Conservation (phyloP, 1,140 invertebrate species). For the Ceratosolen fusciceps region DNA sequence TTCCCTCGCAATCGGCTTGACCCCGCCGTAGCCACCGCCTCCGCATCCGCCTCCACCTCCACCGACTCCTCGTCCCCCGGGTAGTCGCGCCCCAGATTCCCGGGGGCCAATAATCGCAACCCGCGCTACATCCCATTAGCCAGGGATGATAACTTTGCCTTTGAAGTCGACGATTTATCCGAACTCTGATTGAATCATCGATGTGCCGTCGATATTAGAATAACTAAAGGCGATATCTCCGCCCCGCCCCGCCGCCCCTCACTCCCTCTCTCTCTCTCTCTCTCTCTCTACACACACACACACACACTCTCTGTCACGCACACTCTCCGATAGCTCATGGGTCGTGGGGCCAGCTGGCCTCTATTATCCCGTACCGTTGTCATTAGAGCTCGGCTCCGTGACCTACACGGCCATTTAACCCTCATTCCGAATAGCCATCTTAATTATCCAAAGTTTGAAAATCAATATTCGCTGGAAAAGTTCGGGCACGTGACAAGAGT, state of each 20-base stretch:
- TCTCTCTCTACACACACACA: background rate
- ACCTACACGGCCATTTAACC: background rate
- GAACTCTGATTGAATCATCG: slow-evolving; percentile 23
- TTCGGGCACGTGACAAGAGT: slow-evolving; percentile 10
- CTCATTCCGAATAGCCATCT: slow-evolving; percentile 2
- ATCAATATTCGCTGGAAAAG: slow-evolving; percentile 5
- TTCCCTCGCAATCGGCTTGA: slow-evolving; percentile 35
- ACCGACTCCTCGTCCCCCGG: background rate
- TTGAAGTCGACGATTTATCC: slow-evolving; percentile 36
- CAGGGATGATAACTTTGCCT: slow-evolving; percentile 27
- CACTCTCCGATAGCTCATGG: too few species aligned
- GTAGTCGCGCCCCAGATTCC: background rate
- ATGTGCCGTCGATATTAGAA: slow-evolving; percentile 27
- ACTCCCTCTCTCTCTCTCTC: too few species aligned
- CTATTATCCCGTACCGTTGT: slow-evolving; percentile 16
- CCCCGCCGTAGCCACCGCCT: slow-evolving; percentile 25
- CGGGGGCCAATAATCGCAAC: slow-evolving; percentile 22
- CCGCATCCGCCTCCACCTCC: background rate
- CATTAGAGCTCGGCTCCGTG: background rate
- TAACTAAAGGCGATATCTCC: slow-evolving; percentile 29
- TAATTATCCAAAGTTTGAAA: slow-evolving; percentile 3
- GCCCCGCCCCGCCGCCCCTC: too few species aligned
- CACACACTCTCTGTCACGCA: background rate
- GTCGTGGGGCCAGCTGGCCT: too few species aligned
- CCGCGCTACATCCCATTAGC: slow-evolving; percentile 5